A percentile compares a stretch with the other conserved stretches of the same genome.
Conservation (phyloP, 2,113 vertebrate species). For the Labeo catla region DNA sequence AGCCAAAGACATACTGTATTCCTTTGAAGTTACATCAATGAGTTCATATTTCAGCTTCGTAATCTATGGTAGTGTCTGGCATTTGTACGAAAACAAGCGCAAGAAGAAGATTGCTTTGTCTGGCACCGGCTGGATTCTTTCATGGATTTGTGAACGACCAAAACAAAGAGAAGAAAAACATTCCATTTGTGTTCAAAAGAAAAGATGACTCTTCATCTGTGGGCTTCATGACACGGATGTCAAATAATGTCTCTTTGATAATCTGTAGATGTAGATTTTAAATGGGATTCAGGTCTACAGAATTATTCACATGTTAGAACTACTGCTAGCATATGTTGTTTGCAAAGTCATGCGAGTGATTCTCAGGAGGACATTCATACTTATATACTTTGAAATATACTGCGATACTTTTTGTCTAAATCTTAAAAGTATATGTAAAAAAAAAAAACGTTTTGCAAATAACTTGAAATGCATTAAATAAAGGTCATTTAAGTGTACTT, state of each 20-base stretch:
- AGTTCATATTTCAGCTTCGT: not conserved
- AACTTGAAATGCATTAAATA: too few species aligned
- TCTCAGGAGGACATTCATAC: not conserved
- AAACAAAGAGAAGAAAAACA: constrained; percentile 41
- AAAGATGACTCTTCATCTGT: constrained; percentile 13
- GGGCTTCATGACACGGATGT: not conserved
- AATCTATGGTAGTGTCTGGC: constrained; percentile 25
- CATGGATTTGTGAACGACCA: constrained; percentile 20
- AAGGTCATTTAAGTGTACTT: too few species aligned
- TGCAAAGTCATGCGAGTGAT: not conserved
- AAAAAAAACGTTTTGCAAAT: too few species aligned
- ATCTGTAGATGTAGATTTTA: constrained; percentile 8
- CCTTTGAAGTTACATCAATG: constrained; percentile 14
- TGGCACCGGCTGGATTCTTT: constrained; percentile 1
- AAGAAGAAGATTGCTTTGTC: constrained; percentile 38
- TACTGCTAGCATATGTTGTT: not conserved
- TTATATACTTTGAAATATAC: not conserved
- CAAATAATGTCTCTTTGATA: constrained; percentile 10
- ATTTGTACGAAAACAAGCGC: constrained; percentile 28
- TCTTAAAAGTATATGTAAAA: too few species aligned
- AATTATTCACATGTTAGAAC: too few species aligned
- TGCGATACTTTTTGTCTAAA: too few species aligned
- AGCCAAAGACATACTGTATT: constrained; percentile 7
- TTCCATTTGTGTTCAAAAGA: constrained; percentile 41
- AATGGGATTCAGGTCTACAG: not conserved